A percentile compares a stretch with the other conserved stretches of the same genome.
These are phyloP conservation scores for Anseranas semipalmata DNA, from an alignment of 2,113 vertebrate species.

Conservation along the genomic window DNA sequence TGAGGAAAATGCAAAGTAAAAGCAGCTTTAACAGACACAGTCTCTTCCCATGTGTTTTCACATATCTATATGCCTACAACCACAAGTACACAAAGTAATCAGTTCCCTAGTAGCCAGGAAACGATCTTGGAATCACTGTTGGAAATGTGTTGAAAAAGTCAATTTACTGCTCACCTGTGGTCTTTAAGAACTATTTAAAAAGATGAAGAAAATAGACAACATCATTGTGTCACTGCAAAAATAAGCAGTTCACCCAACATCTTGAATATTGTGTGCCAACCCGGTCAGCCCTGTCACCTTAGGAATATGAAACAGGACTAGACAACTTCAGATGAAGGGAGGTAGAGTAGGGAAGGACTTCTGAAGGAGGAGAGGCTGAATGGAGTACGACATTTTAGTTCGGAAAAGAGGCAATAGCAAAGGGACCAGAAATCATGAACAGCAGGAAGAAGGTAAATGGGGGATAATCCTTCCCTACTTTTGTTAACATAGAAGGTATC, in stretches of 20 bases:
- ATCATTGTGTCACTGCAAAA: neutral
- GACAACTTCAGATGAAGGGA: neutral
- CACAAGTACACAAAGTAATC: neutral
- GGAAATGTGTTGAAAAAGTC: neutral
- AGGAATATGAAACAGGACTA: neutral
- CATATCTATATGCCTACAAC: neutral
- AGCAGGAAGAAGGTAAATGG: neutral
- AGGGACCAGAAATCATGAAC: neutral
- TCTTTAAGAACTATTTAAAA: neutral
- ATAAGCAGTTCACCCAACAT: neutral
- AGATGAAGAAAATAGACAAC: fast-evolving
- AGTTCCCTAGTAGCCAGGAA: neutral
- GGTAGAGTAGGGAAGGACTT: neutral
- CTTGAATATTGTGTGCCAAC: neutral
- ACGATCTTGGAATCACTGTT: fast-evolving
- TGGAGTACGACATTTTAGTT: neutral
- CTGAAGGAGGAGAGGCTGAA: neutral
- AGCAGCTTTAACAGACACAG: neutral
- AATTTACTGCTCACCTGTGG: neutral
- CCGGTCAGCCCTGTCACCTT: neutral
- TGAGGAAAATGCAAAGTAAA: neutral
- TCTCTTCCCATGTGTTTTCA: neutral
- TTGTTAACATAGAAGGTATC: neutral
- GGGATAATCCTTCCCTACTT: neutral
- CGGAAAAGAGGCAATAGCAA: neutral